phyloP scores from a whole-genome alignment of 2,888 invertebrate genomes.

The Scaptomyza polygonia region DNA sequence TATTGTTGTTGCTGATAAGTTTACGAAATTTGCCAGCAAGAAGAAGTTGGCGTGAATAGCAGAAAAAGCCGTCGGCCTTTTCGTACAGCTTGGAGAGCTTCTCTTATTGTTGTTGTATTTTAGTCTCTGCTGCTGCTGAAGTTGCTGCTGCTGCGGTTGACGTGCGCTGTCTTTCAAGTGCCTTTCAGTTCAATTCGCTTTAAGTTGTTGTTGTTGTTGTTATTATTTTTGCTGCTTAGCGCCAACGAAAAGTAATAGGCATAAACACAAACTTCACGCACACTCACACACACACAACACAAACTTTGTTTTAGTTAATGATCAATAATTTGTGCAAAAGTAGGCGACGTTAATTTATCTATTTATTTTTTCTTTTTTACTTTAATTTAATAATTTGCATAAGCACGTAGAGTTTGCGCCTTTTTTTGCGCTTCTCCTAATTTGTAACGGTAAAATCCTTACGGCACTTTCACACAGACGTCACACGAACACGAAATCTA shows the following conservation, averaged over 20 bases:
- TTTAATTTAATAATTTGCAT: slow-evolving; percentile 34
- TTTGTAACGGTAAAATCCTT: slow-evolving; percentile 57
- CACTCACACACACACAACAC: slow-evolving; percentile 10
- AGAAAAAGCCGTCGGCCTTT: slow-evolving; percentile 55
- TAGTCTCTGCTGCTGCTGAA: slow-evolving; percentile 15
- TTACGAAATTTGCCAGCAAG: slow-evolving; percentile 17
- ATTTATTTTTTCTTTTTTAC: slow-evolving; percentile 8
- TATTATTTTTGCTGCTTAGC: slow-evolving; percentile 19
- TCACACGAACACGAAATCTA: slow-evolving; percentile 10
- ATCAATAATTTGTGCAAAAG: slow-evolving; percentile 38
- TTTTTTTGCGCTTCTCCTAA: slow-evolving; percentile 29
- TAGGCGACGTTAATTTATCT: slow-evolving; percentile 19
- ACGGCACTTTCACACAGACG: slow-evolving; percentile 18
- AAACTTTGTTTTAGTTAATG: slow-evolving; percentile 42
- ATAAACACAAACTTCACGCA: slow-evolving; percentile 3
- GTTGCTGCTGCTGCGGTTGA: slow-evolving; percentile 34
- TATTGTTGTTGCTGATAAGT: slow-evolving; percentile 38
- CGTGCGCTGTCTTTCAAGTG: slow-evolving; percentile 32
- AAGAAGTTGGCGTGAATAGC: slow-evolving; percentile 28
- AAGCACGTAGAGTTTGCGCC: slow-evolving; percentile 29
- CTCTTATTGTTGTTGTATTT: slow-evolving; percentile 27
- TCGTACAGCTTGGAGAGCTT: slow-evolving; percentile 24
- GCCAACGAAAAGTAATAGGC: slow-evolving; percentile 31
- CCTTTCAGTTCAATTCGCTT: slow-evolving; percentile 25
- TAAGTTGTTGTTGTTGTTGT: too few relatives aligned